Base-by-base conservation (phyloP, 2,888 invertebrate genomes). In the Perizoma flavofasciatum region DNA sequence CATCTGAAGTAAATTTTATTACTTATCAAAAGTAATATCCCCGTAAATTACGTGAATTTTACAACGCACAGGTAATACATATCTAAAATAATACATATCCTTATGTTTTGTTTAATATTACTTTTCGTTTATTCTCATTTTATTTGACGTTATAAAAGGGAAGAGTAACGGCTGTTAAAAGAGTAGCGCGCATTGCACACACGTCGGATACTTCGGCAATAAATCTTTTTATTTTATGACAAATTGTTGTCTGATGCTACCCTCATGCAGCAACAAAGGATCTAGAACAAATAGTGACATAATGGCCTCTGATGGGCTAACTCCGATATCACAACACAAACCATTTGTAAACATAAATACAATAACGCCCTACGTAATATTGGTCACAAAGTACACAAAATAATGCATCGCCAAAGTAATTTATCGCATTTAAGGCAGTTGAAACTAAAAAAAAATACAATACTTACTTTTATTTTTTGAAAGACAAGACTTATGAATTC, bases 171-270 rank as follows among this genome's bases (percentile, higher is more conserved):
- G 87, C 79, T 85, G 83, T 83, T 86, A 87, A 84, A 79, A 85
- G 83, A 87, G 86, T 83, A 77, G 74, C 78, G 76, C 77, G 79
- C 79, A 81, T 83, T 82, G 83, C 82, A 79, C 83, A 81, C 82
- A 80, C 83, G 77, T 79, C 71, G 77, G 77, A 73, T 76, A 74
- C 65, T 74, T 61, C 67, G 73, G 79, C 82, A 77, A 91, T 91
- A 91, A 91, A 92, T 92, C 90, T 91, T 85, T 90, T 86, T 88
- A 89, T 90, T 92, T 91, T 90, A 91, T 92, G 91, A 92, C 91
- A 92, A 91, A 92, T 92, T 87, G 89, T 86, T 87, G 88, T 86
- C 84, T 82, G 84, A 73, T 55, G 49, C 55, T 74, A 81, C 87
- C 86, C 88, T 81, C 80, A 70, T 49, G 55, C 43, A 43, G 74